Conservation (phyloP, 2,888 invertebrate genomes). For the Myopa tessellatipennis region DNA sequence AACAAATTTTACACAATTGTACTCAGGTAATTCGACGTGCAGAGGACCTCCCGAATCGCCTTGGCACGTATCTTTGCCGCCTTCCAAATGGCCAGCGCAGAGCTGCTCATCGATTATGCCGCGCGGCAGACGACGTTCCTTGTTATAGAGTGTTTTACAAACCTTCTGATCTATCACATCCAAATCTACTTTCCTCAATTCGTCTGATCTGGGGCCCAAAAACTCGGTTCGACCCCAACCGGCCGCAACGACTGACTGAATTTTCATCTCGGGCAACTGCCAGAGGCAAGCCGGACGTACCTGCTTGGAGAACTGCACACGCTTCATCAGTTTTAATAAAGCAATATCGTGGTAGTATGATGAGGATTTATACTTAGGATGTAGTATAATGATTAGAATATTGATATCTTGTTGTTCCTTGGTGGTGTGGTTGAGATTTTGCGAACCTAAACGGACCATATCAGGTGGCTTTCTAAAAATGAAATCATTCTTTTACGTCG, state of each 20-base stretch:
- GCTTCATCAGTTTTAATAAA: conserved; percentile 68
- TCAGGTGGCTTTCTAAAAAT: conserved; percentile 68
- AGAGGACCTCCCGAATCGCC: conserved; percentile 68
- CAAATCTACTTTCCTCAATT: conserved; percentile 66
- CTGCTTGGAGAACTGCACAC: conserved; percentile 54
- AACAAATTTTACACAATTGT: conserved; percentile 64
- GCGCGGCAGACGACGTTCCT: conserved; percentile 60
- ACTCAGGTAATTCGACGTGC: conserved; percentile 60
- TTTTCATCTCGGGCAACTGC: conserved; percentile 58
- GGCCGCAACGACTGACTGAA: conserved; percentile 58
- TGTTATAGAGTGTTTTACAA: conserved; percentile 60
- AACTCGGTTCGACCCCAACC: conserved; percentile 67
- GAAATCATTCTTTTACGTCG: background rate
- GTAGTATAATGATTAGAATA: conserved; percentile 67
- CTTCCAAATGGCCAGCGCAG: conserved; percentile 67
- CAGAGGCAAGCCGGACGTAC: conserved; percentile 67
- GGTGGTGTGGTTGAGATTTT: conserved; percentile 67
- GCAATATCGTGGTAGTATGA: conserved; percentile 74
- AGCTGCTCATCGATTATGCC: conserved; percentile 67
- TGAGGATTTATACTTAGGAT: conserved; percentile 70
- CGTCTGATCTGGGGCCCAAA: conserved; percentile 61
- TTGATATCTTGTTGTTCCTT: conserved; percentile 66
- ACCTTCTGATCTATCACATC: conserved; percentile 58
- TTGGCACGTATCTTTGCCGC: conserved; percentile 67
- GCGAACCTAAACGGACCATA: conserved; percentile 70